A percentile compares a stretch with the other conserved stretches of the same genome.
phyloP scores from a whole-genome alignment of 1,140 invertebrate genomes.

The Sarcophaga bullata region DNA sequence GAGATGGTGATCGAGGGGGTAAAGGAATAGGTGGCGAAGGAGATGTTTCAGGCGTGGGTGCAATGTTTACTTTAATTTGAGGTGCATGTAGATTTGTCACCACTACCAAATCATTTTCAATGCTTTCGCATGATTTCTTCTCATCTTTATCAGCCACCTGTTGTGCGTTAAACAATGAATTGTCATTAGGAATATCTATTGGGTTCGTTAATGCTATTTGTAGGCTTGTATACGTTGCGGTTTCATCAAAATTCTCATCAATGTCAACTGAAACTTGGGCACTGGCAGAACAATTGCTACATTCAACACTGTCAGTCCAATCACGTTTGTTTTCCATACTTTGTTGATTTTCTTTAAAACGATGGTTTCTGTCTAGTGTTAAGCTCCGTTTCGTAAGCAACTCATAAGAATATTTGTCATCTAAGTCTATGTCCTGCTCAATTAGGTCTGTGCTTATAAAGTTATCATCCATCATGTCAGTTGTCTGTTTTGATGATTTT shows the following conservation, averaged over 20 bases:
- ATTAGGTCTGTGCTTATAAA: slow-evolving; percentile 73
- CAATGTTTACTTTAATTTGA: slow-evolving; percentile 58
- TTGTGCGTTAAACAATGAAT: neutral
- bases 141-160: neutral
- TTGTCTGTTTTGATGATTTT: slow-evolving; percentile 52
- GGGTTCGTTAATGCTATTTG: slow-evolving; percentile 89
- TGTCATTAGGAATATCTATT: slow-evolving; percentile 59
- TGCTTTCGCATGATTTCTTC: neutral
- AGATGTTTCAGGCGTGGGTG: slow-evolving; percentile 56
- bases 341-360: neutral
- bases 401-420: slow-evolving; percentile 72
- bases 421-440: slow-evolving; percentile 75
- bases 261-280: slow-evolving; percentile 66
- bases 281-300: slow-evolving; percentile 47
- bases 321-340: too few species aligned
- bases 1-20: slow-evolving; percentile 58
- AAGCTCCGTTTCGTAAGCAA: slow-evolving; percentile 60
- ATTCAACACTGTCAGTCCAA: neutral
- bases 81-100: slow-evolving; percentile 66
- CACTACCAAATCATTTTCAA: slow-evolving; percentile 56
- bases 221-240: slow-evolving; percentile 81
- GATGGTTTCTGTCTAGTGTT: slow-evolving; percentile 47
- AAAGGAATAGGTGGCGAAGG: slow-evolving; percentile 54
- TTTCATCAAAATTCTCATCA: slow-evolving; percentile 76
- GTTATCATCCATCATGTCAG: slow-evolving; percentile 64